Evolutionary conservation across 2,113 vertebrate genomes (phyloP), one percentile per base, ranked within the genome.

Genomic region (Acanthisitta chloris): DNA sequence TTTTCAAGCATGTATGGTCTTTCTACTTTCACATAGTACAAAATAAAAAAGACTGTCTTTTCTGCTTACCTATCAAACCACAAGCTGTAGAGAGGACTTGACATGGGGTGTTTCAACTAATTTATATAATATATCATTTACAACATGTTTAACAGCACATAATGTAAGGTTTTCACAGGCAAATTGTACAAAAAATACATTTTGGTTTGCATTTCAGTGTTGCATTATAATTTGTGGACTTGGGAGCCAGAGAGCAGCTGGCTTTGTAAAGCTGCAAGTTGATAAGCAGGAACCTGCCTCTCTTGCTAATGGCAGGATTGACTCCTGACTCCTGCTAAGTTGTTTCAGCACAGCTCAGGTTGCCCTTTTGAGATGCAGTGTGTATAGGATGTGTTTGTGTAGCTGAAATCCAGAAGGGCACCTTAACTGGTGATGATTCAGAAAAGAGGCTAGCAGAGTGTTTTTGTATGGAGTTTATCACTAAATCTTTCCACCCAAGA

Each of bases 161-260:
- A 90, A 55, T 2, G 0, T 72, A 77, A 92, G 70, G 29, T 92
- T 93, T 83, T 94, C 67, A 80, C 76, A 90, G 82, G 69, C 88
- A 93, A 94, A 92, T 73, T 51, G 43, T 78, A n/a, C 51, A 13
- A 66, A 92, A 93, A 61, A 36, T 49, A 15, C 20, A 45, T 64
- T 17, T 81, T 0, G 0, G 57, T 66, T 88, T 95, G 49, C 52
- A 62, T 83, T 92, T 80, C 31, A 36, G 28, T 54, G 45, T 90
- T 73, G 38, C 55, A 38, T 80, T 94, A 54, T 95, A 70, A 90
- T 94, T 78, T 86, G 82, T 40, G 76, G 82, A 43, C 90, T 62
- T 73, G 45, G 26, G 64, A 94, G 54, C 49, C 40, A 58, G 71
- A 70, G 45, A 79, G 40, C 59, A 55, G 59, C 72, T 77, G 74